These are phyloP conservation scores for Hippocampus comes DNA, from an alignment of 2,113 vertebrate species.

Conservation along the genomic window DNA sequence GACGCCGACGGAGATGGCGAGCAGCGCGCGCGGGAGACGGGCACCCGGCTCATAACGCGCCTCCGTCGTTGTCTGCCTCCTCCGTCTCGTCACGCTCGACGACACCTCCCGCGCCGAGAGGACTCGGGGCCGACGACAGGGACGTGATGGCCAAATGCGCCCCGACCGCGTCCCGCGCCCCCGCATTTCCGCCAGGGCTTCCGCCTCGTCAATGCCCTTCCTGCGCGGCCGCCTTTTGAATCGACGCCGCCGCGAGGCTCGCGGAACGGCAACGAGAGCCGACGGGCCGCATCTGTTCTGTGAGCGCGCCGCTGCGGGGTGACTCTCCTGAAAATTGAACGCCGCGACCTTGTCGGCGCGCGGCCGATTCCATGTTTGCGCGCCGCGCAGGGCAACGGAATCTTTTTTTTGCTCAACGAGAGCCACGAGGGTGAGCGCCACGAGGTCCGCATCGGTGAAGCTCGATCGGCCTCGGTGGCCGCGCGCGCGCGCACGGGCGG, in stretches of 20 bases:
- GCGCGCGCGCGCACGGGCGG: slow-evolving; percentile 21
- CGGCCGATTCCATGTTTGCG: slow-evolving; percentile 20
- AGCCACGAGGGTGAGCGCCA: no score
- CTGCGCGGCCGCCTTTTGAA: slow-evolving; percentile 31
- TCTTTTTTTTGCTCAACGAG: slow-evolving; percentile 8
- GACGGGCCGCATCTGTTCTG: slow-evolving; percentile 29
- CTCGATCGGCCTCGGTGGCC: slow-evolving; percentile 23
- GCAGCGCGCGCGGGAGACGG: slow-evolving; percentile 23
- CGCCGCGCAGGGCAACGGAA: slow-evolving; percentile 44
- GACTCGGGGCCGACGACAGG: slow-evolving; percentile 44
- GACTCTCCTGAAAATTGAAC: slow-evolving; percentile 27
- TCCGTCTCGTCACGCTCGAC: slow-evolving; percentile 31
- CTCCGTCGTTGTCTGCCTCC: slow-evolving; percentile 24
- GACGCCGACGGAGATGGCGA: slow-evolving; percentile 34
- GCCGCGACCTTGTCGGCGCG: slow-evolving; percentile 21
- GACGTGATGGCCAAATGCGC: slow-evolving; percentile 59
- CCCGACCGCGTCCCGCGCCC: slow-evolving; percentile 25
- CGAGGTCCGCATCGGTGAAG: slow-evolving; percentile 38
- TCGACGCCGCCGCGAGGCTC: slow-evolving; percentile 42
- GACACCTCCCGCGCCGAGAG: slow-evolving; percentile 45
- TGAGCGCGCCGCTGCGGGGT: slow-evolving; percentile 36
- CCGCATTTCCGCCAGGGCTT: background rate
- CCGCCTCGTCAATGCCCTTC: slow-evolving; percentile 21
- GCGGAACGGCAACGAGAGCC: slow-evolving; percentile 12
- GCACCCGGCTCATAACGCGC: slow-evolving; percentile 20